Evolutionary conservation across 2,888 invertebrate species (phyloP), one percentile per base, ranked within the genome.

Genomic region (Caenorhabditis afra): DNA sequence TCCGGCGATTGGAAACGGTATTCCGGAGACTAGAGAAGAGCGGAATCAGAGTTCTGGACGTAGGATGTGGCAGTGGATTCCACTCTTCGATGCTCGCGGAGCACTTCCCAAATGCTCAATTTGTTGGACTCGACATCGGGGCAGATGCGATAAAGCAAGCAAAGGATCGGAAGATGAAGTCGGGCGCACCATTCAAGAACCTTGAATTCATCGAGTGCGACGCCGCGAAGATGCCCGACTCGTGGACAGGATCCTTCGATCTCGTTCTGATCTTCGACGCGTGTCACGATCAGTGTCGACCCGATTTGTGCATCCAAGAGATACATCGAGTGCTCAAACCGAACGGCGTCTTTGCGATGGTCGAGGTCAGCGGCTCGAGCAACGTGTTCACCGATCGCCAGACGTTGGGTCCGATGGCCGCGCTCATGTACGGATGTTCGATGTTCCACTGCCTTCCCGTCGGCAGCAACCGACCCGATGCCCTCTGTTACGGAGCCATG

Each of bases 391-490:
- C 50, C 5, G 79, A 71, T 18, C 62, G 44, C 18, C 12, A 65
- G 4, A 41, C 35, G 39, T 64, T 78, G 39, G 81, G 81, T 1
- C 49, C 71, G 7, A n/a, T 67, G 39, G 70, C 82, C 0, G 74
- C 82, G 1, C 52, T 81, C 37, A 67, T 79, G 53, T 87, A 87
- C 52, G 74, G 70, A 23, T 78, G 74, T 20, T 84, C 85, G 2
- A 49, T 86, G 73, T 85, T 84, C 67, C 87, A 87, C 57, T 87
- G 87, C 61, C 78, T 87, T n/a, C 85, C 87, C 0, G 85, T 87
- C 18, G 86, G 84, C 8, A 83, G 81, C 52, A 87, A 84, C 53
- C 76, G 85, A 76, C 77, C 62, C 79, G 86, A 83, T 61, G 86
- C 86, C 0, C 71, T 86, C 8, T 73, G 84, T 22, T 67, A 81